Percentiles rank a stretch among this genome's conserved stretches.
These are phyloP conservation scores for Chelonia mydas DNA, from an alignment of 2,797 vertebrate genomes.

Conservation along the genomic window DNA sequence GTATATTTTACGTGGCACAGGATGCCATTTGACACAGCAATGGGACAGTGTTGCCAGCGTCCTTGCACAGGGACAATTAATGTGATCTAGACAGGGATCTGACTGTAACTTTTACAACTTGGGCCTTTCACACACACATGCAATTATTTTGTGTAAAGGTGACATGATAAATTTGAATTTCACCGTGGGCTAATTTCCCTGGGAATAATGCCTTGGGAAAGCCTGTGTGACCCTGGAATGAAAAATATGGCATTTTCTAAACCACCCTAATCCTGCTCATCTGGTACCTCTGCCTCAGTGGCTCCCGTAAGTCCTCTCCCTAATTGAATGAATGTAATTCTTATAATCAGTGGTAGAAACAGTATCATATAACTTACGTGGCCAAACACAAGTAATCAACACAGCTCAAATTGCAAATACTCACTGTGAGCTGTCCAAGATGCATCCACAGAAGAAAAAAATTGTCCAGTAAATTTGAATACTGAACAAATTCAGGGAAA, in stretches of 20 bases:
- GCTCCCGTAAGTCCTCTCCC: background rate
- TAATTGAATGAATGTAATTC: background rate
- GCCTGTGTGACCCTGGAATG: background rate
- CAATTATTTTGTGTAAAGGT: background rate
- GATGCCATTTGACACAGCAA: background rate
- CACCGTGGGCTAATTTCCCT: background rate
- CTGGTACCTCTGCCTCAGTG: background rate
- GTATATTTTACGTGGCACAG: background rate
- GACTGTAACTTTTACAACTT: background rate
- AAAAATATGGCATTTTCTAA: background rate
- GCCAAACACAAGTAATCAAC: fast-evolving
- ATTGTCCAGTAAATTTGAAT: background rate
- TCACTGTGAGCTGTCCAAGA: background rate
- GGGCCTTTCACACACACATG: background rate
- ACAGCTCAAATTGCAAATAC: fast-evolving
- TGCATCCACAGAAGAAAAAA: background rate
- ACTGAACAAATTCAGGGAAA: background rate
- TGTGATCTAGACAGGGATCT: background rate
- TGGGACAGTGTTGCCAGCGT: background rate
- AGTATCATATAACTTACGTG: fast-evolving
- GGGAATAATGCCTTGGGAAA: background rate
- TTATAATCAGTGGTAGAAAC: background rate
- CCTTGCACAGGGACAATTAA: background rate
- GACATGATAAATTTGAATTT: background rate
- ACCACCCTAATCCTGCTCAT: background rate